Evolutionary conservation across 92 coral and sea anemone genomes (phyloP).

Genomic region (Epizoanthus stellaris): DNA sequence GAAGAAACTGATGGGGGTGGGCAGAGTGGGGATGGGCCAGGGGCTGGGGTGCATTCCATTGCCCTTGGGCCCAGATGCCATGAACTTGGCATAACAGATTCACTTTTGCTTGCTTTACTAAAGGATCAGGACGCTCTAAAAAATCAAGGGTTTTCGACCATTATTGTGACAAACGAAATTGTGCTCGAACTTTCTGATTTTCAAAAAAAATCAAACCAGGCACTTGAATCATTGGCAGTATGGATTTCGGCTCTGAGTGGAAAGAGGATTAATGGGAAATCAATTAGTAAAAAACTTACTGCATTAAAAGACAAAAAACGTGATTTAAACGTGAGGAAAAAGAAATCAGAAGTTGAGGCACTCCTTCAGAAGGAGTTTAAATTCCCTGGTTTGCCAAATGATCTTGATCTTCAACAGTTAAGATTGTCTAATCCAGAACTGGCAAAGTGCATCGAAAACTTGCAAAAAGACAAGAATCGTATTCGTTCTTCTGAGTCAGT

Average conservation of each 20-base stretch:
- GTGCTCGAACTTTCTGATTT: neutral
- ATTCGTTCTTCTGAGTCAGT: neutral
- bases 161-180: neutral
- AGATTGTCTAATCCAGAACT: neutral
- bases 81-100: no score
- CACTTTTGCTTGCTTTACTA: no score
- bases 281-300: neutral
- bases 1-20: no score
- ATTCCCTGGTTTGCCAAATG: neutral
- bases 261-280: neutral
- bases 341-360: neutral
- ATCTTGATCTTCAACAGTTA: neutral
- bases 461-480: neutral
- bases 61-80: no score
- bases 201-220: neutral
- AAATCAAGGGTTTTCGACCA: no score
- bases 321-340: no score
- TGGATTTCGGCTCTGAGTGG: neutral
- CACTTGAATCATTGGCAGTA: neutral
- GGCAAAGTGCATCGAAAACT: neutral
- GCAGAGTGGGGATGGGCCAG: no score
- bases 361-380: neutral
- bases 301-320: no score
- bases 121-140: no score
- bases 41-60: no score